A percentile compares a stretch with the other conserved stretches of the same genome.
Conservation (phyloP, 2,888 invertebrate species). For the Gandaritis pyraliata region DNA sequence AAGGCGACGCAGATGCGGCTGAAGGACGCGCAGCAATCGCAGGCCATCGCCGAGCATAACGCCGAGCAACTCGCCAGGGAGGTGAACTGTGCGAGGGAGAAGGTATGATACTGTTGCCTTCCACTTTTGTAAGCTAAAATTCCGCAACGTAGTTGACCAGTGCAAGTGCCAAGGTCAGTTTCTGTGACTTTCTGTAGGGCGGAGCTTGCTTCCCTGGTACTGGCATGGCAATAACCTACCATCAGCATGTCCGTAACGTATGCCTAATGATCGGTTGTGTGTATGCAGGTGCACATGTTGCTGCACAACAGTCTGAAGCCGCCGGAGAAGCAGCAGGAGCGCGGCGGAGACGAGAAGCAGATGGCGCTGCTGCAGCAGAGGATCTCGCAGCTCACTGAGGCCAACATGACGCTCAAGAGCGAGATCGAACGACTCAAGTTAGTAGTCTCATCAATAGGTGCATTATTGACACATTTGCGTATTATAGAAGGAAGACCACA, state of each 20-base stretch:
- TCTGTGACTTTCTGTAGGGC: too few species aligned
- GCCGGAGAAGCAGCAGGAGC: slow-evolving; percentile 62
- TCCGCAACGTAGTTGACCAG: too few species aligned
- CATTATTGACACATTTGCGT: too few species aligned
- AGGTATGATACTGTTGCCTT: slow-evolving; percentile 62
- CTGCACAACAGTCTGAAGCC: slow-evolving; percentile 66
- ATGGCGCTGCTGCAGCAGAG: slow-evolving; percentile 72
- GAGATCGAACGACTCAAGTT: slow-evolving; percentile 76
- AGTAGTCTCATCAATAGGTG: slow-evolving; percentile 38
- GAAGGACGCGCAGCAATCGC: slow-evolving; percentile 88
- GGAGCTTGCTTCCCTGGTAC: too few species aligned
- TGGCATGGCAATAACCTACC: too few species aligned
- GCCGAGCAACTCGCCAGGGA: slow-evolving; percentile 87
- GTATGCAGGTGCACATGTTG: slow-evolving; percentile 65
- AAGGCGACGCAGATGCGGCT: slow-evolving; percentile 87
- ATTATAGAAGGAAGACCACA: too few species aligned
- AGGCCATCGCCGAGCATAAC: slow-evolving; percentile 86
- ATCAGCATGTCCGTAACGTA: too few species aligned
- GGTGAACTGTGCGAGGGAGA: slow-evolving; percentile 85
- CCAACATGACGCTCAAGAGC: slow-evolving; percentile 74
- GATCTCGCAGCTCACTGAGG: slow-evolving; percentile 78
- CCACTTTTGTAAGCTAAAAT: too few species aligned
- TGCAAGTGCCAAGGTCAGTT: too few species aligned
- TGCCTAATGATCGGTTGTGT: neutral
- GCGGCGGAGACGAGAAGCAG: slow-evolving; percentile 77